phyloP scores from a whole-genome alignment of 2,797 vertebrate species.

The Lithobates pipiens region DNA sequence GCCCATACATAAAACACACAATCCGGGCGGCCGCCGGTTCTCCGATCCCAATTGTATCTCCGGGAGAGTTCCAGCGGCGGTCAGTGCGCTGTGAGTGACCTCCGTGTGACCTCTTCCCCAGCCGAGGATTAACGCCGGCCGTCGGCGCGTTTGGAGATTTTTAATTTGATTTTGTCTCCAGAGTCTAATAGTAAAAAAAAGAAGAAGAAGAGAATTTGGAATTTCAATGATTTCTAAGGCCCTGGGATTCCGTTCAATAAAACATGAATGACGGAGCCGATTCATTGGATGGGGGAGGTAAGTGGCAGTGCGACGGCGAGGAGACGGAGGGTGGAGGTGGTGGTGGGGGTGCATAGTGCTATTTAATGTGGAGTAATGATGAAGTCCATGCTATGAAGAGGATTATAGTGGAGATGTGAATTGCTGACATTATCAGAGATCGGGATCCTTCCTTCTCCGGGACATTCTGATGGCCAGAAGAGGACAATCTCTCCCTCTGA shows the following conservation, averaged over 20 bases:
- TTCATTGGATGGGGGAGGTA: too few relatives aligned
- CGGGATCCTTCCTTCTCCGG: too few relatives aligned
- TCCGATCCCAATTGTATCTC: not conserved
- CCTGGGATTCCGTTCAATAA: conserved; percentile 20
- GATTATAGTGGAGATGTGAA: too few relatives aligned
- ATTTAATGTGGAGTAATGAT: too few relatives aligned
- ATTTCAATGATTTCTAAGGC: conserved; percentile 8
- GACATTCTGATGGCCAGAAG: too few relatives aligned
- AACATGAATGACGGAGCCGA: not conserved
- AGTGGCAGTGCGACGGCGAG: too few relatives aligned
- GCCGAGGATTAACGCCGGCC: not conserved
- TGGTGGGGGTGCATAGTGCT: too few relatives aligned
- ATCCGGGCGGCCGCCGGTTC: not conserved
- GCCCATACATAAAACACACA: conserved; percentile 43
- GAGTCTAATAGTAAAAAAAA: conserved; percentile 19
- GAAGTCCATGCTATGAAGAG: too few relatives aligned
- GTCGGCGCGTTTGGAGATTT: not conserved
- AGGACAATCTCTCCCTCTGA: too few relatives aligned
- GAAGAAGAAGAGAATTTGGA: not conserved
- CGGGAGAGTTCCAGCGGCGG: not conserved
- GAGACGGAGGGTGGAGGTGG: too few relatives aligned
- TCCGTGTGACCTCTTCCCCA: not conserved
- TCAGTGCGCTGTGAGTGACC: not conserved
- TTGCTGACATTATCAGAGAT: too few relatives aligned
- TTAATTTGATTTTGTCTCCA: conserved; percentile 43